Evolutionary conservation across 1,140 invertebrate species (phyloP).

Genomic region (Oedothorax gibbosus): DNA sequence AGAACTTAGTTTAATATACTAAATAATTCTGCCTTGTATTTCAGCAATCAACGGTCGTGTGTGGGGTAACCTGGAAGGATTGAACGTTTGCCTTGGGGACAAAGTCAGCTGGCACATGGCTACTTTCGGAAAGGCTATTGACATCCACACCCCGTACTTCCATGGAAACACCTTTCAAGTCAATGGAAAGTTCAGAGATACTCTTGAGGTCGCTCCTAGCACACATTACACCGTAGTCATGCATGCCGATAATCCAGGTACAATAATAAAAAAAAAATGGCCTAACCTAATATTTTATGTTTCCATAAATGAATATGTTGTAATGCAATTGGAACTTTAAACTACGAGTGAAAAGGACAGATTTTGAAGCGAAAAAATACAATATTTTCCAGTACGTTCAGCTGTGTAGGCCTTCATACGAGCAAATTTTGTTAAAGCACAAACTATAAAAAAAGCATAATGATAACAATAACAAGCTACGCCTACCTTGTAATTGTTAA

Average conservation of each 20-base stretch:
- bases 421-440: no score
- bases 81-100: conserved; percentile 64
- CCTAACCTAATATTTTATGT: no score
- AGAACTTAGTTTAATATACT: no score
- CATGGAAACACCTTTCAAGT: conserved; percentile 64
- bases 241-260: conserved; percentile 62
- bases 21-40: neutral
- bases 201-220: conserved; percentile 52
- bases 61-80: conserved; percentile 64
- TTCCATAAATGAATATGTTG: no score
- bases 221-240: conserved; percentile 60
- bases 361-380: no score
- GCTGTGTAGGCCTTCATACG: no score
- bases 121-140: conserved; percentile 64
- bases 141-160: conserved; percentile 66
- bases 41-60: conserved; percentile 65
- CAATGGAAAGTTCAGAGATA: conserved; percentile 49
- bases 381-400: neutral
- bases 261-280: neutral
- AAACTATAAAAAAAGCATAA: no score
- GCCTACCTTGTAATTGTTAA: no score
- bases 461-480: no score
- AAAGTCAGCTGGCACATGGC: conserved; percentile 65
- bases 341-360: no score
- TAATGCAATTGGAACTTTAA: no score